A percentile compares a stretch with the other conserved stretches of the same genome.
Conservation (phyloP, 2,888 invertebrate genomes). For the Drosophila anomalata region DNA sequence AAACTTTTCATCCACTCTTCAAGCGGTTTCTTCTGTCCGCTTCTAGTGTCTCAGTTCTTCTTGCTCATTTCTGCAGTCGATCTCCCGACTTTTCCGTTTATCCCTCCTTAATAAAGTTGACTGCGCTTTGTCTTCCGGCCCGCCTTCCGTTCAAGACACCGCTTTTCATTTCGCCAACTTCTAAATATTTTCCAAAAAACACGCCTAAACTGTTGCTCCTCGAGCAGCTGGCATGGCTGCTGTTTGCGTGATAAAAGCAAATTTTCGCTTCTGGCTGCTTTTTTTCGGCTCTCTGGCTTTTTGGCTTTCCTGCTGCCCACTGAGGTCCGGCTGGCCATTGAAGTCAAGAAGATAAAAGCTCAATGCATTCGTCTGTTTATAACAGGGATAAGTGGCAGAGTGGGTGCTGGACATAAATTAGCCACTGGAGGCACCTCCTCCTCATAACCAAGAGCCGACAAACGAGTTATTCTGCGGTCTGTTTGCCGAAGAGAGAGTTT, state of each 20-base stretch:
- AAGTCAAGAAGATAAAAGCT: conserved; percentile 33
- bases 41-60: neutral
- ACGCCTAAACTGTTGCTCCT: conserved; percentile 66
- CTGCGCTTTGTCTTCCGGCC: conserved; percentile 40
- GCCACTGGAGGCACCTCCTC: conserved; percentile 27
- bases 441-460: conserved; percentile 4
- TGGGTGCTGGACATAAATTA: conserved; percentile 13
- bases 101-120: conserved; percentile 72
- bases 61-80: conserved; percentile 53
- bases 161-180: neutral
- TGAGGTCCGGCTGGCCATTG: conserved; percentile 14
- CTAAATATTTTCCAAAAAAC: conserved; percentile 38
- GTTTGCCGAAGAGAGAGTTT: neutral
- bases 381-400: conserved; percentile 3
- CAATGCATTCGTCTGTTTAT: conserved; percentile 30
- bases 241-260: conserved; percentile 73
- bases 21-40: conserved; percentile 10
- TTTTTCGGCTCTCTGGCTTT: conserved; percentile 7
- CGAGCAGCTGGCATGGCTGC: conserved; percentile 31
- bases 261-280: conserved; percentile 58
- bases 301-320: conserved; percentile 17
- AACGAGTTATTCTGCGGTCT: conserved; percentile 12
- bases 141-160: conserved; percentile 6
- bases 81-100: conserved; percentile 52
- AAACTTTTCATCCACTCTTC: conserved; percentile 62